Conservation (phyloP, 2,797 vertebrate species). For the Pseudomugil gertrudae region DNA sequence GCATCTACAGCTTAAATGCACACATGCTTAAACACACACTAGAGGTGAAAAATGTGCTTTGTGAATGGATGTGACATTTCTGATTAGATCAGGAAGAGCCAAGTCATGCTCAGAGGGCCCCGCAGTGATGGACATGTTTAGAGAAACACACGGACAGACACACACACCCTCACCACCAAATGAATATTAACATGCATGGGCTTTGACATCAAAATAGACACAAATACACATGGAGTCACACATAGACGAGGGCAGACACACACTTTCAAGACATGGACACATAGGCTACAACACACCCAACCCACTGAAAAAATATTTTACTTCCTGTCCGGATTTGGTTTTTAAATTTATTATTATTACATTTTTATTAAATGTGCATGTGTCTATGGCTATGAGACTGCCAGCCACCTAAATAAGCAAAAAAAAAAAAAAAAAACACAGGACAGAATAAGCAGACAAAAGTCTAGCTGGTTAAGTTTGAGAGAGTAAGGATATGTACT, state of each 20-base stretch:
- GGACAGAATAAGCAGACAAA: constrained; percentile 1
- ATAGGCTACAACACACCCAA: constrained; percentile 31
- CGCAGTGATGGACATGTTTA: constrained; percentile 74
- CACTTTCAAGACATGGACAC: constrained; percentile 25
- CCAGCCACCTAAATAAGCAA: background rate
- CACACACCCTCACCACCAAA: constrained; percentile 33
- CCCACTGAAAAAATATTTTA: constrained; percentile 51
- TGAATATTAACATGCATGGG: constrained; percentile 83
- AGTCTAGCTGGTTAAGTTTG: background rate
- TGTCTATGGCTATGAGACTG: background rate
- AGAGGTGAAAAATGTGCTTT: constrained; percentile 79
- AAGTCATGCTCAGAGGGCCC: constrained; percentile 80
- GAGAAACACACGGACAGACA: constrained; percentile 62
- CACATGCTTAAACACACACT: constrained; percentile 50
- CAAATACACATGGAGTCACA: constrained; percentile 27
- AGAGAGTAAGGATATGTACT: background rate
- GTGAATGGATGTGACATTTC: constrained; percentile 76
- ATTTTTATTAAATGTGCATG: constrained; percentile 12
- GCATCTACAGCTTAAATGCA: constrained; percentile 38
- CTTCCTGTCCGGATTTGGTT: constrained; percentile 55
- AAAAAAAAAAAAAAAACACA: background rate
- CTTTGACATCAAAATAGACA: constrained; percentile 63
- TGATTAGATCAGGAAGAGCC: constrained; percentile 83
- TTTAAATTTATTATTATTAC: constrained; percentile 44
- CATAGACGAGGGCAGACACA: constrained; percentile 18